Base-by-base conservation (phyloP, 92 coral and sea anemone species). In the Epizoanthus stellaris region DNA sequence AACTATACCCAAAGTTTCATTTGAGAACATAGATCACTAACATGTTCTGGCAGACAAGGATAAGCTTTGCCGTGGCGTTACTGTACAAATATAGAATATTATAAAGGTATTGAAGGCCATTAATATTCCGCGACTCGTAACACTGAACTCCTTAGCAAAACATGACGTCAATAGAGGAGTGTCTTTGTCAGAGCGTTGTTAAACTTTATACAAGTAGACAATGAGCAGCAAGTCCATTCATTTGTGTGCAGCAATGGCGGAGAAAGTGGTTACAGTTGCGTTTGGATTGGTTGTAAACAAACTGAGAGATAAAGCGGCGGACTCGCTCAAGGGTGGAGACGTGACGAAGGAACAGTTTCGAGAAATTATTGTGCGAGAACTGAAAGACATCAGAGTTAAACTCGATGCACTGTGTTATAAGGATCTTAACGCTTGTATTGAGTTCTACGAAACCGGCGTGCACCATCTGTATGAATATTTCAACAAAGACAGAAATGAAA, bases 371-470 rank as follows among this genome's bases (percentile, higher is more conserved):
- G 40, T 84, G 3, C 70, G 87, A 30, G 87, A 84, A 38, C 45
- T 84, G 12, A 47, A 73, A 67, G 87, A 84, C 39, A 45, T 84
- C 65, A 84, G 65, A 42, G 30, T 39, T 34, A 84, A 71, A 58
- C 87, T 84, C 6, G 60, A 65, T 39, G 87, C 80, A 11, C 52
- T 84, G 19, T 74, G 77, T 15, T 36, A 77, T 0, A 57, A 58
- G 53, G 82, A 84, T 62, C 87, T 84, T 43, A 73, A 71, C 5
- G 73, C 82, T 58, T 60, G 71, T 47, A 73, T 84, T 40, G 79
- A 56, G 23, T 61, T 71, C 71, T 73, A 71, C 20, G 56, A 73
- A 65, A 67, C 76, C 15, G 87, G 87, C 6, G 79, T 84, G 14
- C 63, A 20, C 34, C 82, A 38, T 25, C 14, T 84, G n/a, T 84